Conservation (phyloP, 1,140 invertebrate genomes). For the Drosophila fuyamai region DNA sequence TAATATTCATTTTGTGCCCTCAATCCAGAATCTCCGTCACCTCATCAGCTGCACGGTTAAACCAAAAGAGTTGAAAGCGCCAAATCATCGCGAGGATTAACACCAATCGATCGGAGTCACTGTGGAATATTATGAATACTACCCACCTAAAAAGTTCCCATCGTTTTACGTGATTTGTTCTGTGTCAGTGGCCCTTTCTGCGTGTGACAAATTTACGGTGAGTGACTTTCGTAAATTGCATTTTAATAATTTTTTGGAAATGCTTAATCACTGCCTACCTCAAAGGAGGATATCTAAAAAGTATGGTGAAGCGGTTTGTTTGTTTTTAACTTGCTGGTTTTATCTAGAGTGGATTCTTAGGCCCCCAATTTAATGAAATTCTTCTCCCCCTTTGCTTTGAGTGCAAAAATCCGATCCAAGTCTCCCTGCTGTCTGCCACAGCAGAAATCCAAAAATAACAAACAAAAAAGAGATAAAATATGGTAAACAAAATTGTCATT, state of each 20-base stretch:
- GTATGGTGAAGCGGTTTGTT: neutral
- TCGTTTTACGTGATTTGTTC: conserved; percentile 38
- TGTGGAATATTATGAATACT: conserved; percentile 3
- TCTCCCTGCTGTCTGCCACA: conserved; percentile 70
- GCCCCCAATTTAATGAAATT: neutral
- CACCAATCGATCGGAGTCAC: conserved; percentile 16
- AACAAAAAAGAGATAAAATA: conserved; percentile 33
- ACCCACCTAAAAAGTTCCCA: conserved; percentile 54
- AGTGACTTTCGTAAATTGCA: conserved; percentile 42
- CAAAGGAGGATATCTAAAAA: conserved; percentile 11
- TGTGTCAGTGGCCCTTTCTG: conserved; percentile 32
- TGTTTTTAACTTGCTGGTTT: neutral
- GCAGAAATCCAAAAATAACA: conserved; percentile 60
- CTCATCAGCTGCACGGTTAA: conserved; percentile 11
- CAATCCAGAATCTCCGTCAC: conserved; percentile 1
- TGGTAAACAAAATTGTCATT: conserved; percentile 47
- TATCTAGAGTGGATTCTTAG: neutral
- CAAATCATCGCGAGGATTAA: conserved; percentile 72
- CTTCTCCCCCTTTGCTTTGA: neutral
- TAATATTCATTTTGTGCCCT: conserved; percentile 7
- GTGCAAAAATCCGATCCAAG: conserved; percentile 40
- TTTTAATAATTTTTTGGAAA: conserved; percentile 28
- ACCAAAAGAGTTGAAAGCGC: conserved; percentile 63
- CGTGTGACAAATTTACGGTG: conserved; percentile 45
- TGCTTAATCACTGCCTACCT: conserved; percentile 22